Percentiles rank a stretch among this genome's conserved stretches.
phyloP scores from a whole-genome alignment of 2,113 vertebrate genomes.

The Nothobranchius kuhntae region DNA sequence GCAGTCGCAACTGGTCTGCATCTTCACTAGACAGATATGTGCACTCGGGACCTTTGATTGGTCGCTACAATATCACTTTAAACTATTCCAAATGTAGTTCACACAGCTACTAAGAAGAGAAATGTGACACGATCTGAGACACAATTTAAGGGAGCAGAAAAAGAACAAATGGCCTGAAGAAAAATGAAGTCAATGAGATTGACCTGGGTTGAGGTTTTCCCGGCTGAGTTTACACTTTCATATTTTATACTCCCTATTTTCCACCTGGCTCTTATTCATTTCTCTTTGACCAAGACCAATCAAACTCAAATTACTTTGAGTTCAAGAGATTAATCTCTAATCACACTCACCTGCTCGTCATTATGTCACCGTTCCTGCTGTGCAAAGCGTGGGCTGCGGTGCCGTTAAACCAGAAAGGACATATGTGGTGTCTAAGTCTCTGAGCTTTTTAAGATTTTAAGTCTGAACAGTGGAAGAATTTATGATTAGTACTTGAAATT shows the following conservation, averaged over 20 bases:
- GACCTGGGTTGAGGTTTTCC: not conserved
- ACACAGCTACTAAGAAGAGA: slow-evolving; percentile 3
- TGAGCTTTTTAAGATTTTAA: not conserved
- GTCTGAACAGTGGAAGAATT: not conserved
- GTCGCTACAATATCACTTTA: slow-evolving; percentile 19
- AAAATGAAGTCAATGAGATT: not conserved
- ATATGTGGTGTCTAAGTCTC: not conserved
- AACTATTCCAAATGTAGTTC: slow-evolving; percentile 21
- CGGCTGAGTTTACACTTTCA: not conserved
- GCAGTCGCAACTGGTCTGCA: slow-evolving; percentile 32
- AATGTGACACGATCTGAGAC: slow-evolving; percentile 13
- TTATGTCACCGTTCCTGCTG: not conserved
- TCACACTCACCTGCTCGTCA: not conserved
- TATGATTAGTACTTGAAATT: not conserved
- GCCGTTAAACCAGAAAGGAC: not conserved
- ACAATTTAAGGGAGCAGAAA: not conserved
- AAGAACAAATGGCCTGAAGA: not conserved
- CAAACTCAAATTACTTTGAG: not conserved
- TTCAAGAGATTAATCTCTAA: not conserved
- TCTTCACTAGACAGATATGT: slow-evolving; percentile 33
- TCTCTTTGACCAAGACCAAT: not conserved
- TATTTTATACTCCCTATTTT: not conserved
- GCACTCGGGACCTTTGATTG: slow-evolving; percentile 16
- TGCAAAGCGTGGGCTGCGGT: not conserved
- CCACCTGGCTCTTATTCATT: not conserved